Base-by-base conservation (phyloP, 2,888 invertebrate species). In the Diaperis boleti region DNA sequence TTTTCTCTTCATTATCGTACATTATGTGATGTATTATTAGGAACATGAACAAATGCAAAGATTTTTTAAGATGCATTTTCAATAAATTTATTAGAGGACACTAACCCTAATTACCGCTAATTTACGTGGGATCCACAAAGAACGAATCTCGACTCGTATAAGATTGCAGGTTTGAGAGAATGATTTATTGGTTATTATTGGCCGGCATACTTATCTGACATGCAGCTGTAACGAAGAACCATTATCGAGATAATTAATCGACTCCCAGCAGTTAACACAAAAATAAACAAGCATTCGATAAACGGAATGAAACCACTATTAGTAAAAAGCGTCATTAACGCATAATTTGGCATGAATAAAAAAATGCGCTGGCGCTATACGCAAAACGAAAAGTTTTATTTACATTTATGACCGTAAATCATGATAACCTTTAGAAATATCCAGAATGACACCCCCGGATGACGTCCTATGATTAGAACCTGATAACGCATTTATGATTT, bases 91-190 rank as follows among this genome's bases (percentile, higher is more conserved):
- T 13, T 2, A n/a, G 11, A 33, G 33, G 33, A 10, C 33, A 33
- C 33, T 33, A 33, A 33, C 33, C 33, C 11, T 33, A 33, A 33
- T 33, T 5, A 11, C 33, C 26, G 26, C 26, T 26, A 26, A 26
- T 26, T 26, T n/a, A n/a, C 26, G 26, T 26, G 26, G 26, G 26
- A 26, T 26, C 6, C 26, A 26, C n/a, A 26, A 26, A 26, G 26
- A 26, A 26, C 26, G 26, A 26, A n/a, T n/a, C 26, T 26, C n/a
- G 26, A 26, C 6, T 26, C 26, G 3, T 26, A 26, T 26, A n/a
- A 6, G 26, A 26, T 26, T 26, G 26, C 26, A 26, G 26, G 8
- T 26, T 26, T 26, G 6, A 26, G 26, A 2, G 8, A 26, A 26
- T 26, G 26, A 26, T 26, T 26, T 26, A 26, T 26, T 26, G 26